Base-by-base conservation (phyloP, 2,797 vertebrate genomes). In the Agapornis canus region DNA sequence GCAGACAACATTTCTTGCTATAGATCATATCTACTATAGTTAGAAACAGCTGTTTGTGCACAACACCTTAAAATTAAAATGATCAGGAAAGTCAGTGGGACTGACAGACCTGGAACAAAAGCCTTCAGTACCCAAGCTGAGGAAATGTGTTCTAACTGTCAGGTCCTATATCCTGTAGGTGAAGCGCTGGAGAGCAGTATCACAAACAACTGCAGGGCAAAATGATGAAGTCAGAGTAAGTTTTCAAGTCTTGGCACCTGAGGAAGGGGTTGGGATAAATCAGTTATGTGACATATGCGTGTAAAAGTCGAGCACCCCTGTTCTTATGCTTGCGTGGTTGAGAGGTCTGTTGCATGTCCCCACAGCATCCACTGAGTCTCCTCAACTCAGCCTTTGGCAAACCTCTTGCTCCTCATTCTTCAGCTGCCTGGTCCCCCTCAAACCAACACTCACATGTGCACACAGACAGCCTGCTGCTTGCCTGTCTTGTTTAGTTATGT, bases 1-100 rank as follows among this genome's bases (percentile, higher is more conserved):
- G 59, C 45, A 72, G 70, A 63, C 35, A 87, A n/a, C 2, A 5
- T 73, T 69, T 75, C 70, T 78, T 86, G 13, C 39, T 65, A 2
- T 16, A 81, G n/a, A 57, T 52, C 42, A 7, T 83, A 83, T 63
- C n/a, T 68, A 6, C 69, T 29, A 2, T 13, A 69, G 69, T 76
- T 76, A 86, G 54, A 86, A 91, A 77, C 18, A 86, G n/a, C 81
- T 89, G 42, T 13, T 86, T 84, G 54, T 56, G 54, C 56, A 48
- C 23, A 66, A 23, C 48, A 70, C 43, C 64, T 87, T 48, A 56
- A 76, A 70, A 79, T 73, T n/a, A 83, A 89, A 77, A 64, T 31
- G 4, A 66, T 54, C 64, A 70, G 68, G 27, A 73, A 69, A 72
- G 29, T 47, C 77, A 26, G n/a, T n/a, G 45, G 81, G 70, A 61